Percentiles rank a stretch among this genome's conserved stretches.
These are phyloP conservation scores for Drosophila maculinotata DNA, from an alignment of 2,888 invertebrate species.

Conservation along the genomic window DNA sequence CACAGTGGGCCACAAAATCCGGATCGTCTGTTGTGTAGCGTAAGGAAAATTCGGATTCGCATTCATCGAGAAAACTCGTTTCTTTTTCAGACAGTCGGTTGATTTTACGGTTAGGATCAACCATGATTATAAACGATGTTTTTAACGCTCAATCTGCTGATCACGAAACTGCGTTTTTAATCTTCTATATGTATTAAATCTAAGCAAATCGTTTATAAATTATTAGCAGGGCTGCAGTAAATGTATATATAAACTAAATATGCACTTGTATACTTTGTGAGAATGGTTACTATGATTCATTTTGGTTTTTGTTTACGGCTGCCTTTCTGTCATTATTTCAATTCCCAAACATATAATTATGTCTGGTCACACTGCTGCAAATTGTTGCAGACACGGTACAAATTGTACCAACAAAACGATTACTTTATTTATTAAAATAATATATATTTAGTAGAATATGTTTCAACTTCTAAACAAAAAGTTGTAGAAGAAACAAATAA, in stretches of 20 bases:
- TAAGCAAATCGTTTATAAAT: too few relatives aligned
- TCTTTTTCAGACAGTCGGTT: slow-evolving; percentile 87
- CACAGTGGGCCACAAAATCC: slow-evolving; percentile 86
- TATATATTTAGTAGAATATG: not conserved
- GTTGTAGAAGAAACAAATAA: too few relatives aligned
- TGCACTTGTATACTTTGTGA: not conserved
- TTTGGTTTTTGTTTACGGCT: not conserved
- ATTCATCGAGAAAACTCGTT: slow-evolving; percentile 87
- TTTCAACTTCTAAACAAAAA: too few relatives aligned
- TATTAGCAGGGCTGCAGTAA: not conserved
- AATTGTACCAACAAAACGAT: not conserved
- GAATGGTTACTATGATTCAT: not conserved
- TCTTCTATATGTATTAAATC: not conserved
- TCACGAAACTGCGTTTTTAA: slow-evolving; percentile 2
- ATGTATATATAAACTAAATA: not conserved
- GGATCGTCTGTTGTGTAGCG: slow-evolving; percentile 88
- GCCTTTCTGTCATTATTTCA: too few relatives aligned
- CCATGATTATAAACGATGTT: slow-evolving; percentile 71
- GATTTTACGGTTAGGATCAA: slow-evolving; percentile 85
- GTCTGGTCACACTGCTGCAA: not conserved
- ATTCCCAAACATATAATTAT: not conserved
- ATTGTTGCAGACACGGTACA: not conserved
- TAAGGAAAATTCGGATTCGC: slow-evolving; percentile 88
- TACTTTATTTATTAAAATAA: not conserved
- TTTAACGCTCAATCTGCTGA: slow-evolving; percentile 1